Evolutionary conservation across 2,113 vertebrate genomes (phyloP).

Genomic region (Forbesichthys agassizii): DNA sequence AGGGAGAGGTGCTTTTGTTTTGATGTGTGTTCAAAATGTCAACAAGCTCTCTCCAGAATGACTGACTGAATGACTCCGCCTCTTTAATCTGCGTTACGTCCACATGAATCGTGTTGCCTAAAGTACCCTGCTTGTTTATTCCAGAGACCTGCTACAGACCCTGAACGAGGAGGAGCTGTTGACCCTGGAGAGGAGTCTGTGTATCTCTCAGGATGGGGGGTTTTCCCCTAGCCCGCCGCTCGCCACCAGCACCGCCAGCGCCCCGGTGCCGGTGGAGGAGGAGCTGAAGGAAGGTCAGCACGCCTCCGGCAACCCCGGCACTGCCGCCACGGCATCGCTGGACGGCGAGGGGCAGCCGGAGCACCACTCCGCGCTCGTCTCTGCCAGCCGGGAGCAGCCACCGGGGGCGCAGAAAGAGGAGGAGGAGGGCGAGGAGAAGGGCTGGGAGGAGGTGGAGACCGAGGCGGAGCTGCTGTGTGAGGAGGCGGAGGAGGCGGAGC

Average conservation of each 20-base stretch:
- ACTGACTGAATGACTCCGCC: no score
- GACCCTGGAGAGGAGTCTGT: constrained; percentile 87
- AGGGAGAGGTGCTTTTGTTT: no score
- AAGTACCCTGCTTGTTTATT: constrained; percentile 8
- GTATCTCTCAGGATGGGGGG: constrained; percentile 91
- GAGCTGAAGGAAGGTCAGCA: constrained; percentile 57
- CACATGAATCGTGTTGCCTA: background rate
- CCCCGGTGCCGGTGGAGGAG: constrained; percentile 34
- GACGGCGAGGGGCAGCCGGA: constrained; percentile 41
- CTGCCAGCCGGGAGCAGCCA: constrained; percentile 62
- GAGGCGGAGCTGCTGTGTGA: constrained; percentile 82
- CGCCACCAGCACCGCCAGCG: constrained; percentile 26
- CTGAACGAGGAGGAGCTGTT: constrained; percentile 88
- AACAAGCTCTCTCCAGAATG: no score
- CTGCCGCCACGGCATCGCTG: constrained; percentile 25
- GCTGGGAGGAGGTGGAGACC: constrained; percentile 83
- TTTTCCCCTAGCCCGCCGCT: constrained; percentile 52
- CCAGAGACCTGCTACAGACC: constrained; percentile 92
- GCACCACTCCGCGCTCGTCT: constrained; percentile 48
- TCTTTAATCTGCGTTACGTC: no score
- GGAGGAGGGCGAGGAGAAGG: constrained; percentile 48
- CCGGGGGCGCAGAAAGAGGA: constrained; percentile 74
- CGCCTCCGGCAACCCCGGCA: constrained; percentile 44
- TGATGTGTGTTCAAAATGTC: no score
- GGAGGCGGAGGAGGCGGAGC: constrained; percentile 83